These are phyloP conservation scores for Natrix natrix DNA, from an alignment of 2,797 vertebrate species.

Conservation along the genomic window DNA sequence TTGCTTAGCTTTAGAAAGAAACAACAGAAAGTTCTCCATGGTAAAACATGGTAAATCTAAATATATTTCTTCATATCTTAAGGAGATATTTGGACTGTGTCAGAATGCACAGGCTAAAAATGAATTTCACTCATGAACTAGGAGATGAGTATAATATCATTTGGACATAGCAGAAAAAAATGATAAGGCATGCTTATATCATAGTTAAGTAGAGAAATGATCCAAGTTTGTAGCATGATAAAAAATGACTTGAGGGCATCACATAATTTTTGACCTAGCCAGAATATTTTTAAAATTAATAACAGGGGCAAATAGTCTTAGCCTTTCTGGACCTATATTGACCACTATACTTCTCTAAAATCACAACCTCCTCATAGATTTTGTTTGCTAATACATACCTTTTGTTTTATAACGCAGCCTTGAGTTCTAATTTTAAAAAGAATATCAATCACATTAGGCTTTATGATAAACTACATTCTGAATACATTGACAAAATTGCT, in stretches of 20 bases:
- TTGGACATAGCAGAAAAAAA: neutral
- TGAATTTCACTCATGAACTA: neutral
- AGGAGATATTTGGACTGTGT: neutral
- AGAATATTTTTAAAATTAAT: neutral
- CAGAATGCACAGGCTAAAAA: neutral
- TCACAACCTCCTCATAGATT: neutral
- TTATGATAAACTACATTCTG: neutral
- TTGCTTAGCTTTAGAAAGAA: neutral
- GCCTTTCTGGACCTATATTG: neutral
- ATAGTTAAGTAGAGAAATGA: neutral
- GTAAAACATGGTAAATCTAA: neutral
- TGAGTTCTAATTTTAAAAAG: conserved; percentile 30
- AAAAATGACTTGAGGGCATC: neutral
- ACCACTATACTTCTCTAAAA: neutral
- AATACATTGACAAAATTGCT: neutral
- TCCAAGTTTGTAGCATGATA: neutral
- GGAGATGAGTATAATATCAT: neutral
- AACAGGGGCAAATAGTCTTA: neutral
- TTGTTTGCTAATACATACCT: conserved; percentile 10
- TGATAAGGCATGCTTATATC: neutral
- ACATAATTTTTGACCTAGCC: neutral
- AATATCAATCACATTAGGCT: conserved; percentile 6
- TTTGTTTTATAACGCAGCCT: conserved; percentile 45
- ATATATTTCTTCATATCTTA: neutral
- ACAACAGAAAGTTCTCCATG: neutral